phyloP scores from a whole-genome alignment of 2,888 invertebrate species.

The Meloe dianella region DNA sequence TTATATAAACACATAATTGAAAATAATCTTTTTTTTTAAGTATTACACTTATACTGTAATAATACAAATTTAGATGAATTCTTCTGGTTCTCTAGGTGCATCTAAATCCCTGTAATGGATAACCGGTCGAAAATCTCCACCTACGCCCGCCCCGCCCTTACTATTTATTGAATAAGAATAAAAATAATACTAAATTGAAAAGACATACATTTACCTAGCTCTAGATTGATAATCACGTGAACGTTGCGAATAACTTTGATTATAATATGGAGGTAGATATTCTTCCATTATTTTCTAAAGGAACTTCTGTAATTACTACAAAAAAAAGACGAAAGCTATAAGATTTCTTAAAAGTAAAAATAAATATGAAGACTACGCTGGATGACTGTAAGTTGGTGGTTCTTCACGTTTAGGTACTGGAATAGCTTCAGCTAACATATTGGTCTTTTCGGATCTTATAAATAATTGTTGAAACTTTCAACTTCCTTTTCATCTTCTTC shows the following conservation, averaged over 20 bases:
- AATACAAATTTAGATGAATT: conserved; percentile 69
- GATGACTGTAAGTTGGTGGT: conserved; percentile 57
- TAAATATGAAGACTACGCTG: conserved; percentile 51
- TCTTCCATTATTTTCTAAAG: conserved; percentile 57
- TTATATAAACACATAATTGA: conserved; percentile 9
- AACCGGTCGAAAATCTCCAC: conserved; percentile 82
- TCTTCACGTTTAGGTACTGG: conserved; percentile 61
- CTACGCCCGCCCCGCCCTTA: conserved; percentile 75
- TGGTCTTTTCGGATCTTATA: conserved; percentile 91
- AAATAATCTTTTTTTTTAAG: neutral
- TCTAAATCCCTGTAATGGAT: conserved; percentile 94
- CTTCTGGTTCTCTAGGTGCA: conserved; percentile 89
- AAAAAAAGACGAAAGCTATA: conserved; percentile 15
- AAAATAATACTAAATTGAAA: conserved; percentile 12
- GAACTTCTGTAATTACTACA: conserved; percentile 55
- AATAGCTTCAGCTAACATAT: conserved; percentile 86
- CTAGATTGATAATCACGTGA: conserved; percentile 54
- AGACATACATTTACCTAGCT: conserved; percentile 45
- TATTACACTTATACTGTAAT: neutral
- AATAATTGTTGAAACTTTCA: conserved; percentile 96
- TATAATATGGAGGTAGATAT: conserved; percentile 63
- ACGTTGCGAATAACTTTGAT: conserved; percentile 58
- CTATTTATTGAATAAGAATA: neutral
- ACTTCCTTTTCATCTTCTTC: conserved; percentile 97
- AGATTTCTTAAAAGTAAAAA: neutral